These are phyloP conservation scores for Lithosia quadra DNA, from an alignment of 2,888 invertebrate species.

Conservation along the genomic window DNA sequence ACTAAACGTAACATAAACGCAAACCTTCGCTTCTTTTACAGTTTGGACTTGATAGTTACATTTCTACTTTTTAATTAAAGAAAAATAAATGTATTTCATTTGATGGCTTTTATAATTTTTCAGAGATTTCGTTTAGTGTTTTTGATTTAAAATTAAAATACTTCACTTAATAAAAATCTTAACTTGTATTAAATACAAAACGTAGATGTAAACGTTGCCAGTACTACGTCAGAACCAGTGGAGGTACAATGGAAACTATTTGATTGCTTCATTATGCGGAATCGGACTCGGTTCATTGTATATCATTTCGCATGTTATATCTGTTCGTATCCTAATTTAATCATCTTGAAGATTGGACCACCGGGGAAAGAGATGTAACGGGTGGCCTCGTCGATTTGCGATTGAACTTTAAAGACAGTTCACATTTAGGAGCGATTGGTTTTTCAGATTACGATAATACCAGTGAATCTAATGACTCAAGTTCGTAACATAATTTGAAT, in stretches of 20 bases:
- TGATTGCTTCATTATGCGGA: slow-evolving; percentile 85
- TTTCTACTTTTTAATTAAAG: background rate
- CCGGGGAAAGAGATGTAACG: slow-evolving; percentile 76
- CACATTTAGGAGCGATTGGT: slow-evolving; percentile 63
- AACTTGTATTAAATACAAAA: slow-evolving; percentile 24
- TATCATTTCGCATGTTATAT: slow-evolving; percentile 86
- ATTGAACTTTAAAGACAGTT: slow-evolving; percentile 75
- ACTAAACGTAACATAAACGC: slow-evolving; percentile 57
- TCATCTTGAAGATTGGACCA: slow-evolving; percentile 86
- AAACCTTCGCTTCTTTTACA: slow-evolving; percentile 48
- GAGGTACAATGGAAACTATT: slow-evolving; percentile 79
- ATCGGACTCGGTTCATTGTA: slow-evolving; percentile 80
- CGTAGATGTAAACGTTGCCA: slow-evolving; percentile 58
- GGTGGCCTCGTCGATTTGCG: slow-evolving; percentile 74
- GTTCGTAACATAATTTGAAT: slow-evolving; percentile 37
- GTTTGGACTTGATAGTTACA: slow-evolving; percentile 30
- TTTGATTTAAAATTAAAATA: background rate
- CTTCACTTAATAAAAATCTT: background rate
- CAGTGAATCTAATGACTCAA: slow-evolving; percentile 45
- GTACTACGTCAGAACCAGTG: slow-evolving; percentile 55
- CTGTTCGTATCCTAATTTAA: slow-evolving; percentile 85
- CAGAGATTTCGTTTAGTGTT: background rate
- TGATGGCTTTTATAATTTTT: background rate
- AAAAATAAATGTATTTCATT: background rate
- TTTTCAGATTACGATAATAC: slow-evolving; percentile 56